A percentile compares a stretch with the other conserved stretches of the same genome.
phyloP scores from a whole-genome alignment of 1,140 invertebrate species.

The Sitobion miscanthi region DNA sequence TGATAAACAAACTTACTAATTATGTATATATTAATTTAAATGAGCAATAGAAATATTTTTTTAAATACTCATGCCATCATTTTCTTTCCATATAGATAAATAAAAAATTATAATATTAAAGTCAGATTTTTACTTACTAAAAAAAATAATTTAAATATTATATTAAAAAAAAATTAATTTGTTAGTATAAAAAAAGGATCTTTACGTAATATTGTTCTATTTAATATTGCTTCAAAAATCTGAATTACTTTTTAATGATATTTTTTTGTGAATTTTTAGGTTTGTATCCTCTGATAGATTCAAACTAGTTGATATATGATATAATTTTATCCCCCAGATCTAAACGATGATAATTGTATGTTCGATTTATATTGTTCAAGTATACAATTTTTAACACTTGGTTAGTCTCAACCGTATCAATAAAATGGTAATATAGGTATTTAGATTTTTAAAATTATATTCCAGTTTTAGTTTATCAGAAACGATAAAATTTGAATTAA shows the following conservation, averaged over 20 bases:
- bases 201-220: neutral
- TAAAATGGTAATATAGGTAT: neutral
- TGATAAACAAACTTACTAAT: conserved; percentile 19
- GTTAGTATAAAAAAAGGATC: neutral
- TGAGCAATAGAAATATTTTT: neutral
- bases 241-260: neutral
- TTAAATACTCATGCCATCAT: neutral
- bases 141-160: neutral
- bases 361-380: neutral
- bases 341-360: neutral
- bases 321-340: neutral
- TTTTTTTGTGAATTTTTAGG: neutral
- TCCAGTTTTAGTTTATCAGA: neutral
- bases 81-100: neutral
- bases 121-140: neutral
- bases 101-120: neutral
- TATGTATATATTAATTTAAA: neutral
- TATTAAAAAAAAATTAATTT: neutral
- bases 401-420: neutral
- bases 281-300: no score
- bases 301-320: no score
- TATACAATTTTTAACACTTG: neutral
- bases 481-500: neutral
- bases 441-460: neutral
- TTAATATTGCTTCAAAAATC: neutral